Base-by-base conservation (phyloP, 2,797 vertebrate genomes). In the Hyperoplus immaculatus region DNA sequence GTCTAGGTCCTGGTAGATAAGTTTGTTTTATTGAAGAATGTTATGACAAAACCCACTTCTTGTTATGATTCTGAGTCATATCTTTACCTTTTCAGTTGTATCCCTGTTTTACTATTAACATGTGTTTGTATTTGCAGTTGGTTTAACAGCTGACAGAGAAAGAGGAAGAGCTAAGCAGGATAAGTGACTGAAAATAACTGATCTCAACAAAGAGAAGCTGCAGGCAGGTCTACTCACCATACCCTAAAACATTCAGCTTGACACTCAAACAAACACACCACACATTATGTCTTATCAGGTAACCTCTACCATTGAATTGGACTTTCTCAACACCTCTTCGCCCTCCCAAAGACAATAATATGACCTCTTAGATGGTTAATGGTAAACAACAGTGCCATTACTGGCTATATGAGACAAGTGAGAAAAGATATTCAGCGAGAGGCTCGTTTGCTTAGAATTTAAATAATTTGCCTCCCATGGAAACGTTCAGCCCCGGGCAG, bases 1-100 rank as follows among this genome's bases (percentile, higher is more conserved):
- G 90, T 92, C 85, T 89, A 36, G 36, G 75, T 80, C 69, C 69
- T 55, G 62, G 21, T 66, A 88, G 89, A 94, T 90, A 91, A 82
- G 64, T 53, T 77, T 83, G 84, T 81, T 88, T 92, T 88, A 76
- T 21, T 81, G 66, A 74, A 83, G 73, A 70, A 66, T 74, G 63
- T 82, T 74, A 38, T 53, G 82, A 88, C 82, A 90, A 60, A 86
- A 87, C 70, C 47, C 68, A 77, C 69, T 67, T 6, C 38, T 73
- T 76, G 62, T 78, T 70, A 50, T 62, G 74, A 62, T 77, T 73
- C 16, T 18, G 46, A 67, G 45, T 38, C 58, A 82, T 68, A 87
- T 88, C 69, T 85, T 85, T 47, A 68, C 7, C 71, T 29, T 60
- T 65, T 75, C 61, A 42, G 60, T 57, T 79, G 81, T 80, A 69